Percentiles rank a stretch among this genome's conserved stretches.
Conservation (phyloP, 2,113 vertebrate species). For the Notarius quadriscutis region DNA sequence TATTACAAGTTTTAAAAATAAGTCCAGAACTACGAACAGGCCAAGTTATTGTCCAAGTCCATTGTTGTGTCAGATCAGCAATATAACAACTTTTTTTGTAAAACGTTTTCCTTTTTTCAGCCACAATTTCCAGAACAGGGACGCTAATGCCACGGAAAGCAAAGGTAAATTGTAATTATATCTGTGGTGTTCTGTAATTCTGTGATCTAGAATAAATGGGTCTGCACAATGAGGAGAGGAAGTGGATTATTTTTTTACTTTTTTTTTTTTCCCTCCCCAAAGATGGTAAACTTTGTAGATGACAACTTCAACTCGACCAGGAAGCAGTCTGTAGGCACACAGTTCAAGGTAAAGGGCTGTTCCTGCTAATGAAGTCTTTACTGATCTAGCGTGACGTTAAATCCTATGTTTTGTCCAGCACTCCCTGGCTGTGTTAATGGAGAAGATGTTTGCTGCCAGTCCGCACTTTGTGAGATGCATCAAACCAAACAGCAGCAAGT, state of each 20-base stretch:
- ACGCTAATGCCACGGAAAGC: conserved; percentile 74
- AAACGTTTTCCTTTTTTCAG: conserved; percentile 55
- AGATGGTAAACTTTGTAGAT: conserved; percentile 41
- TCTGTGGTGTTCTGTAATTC: not conserved
- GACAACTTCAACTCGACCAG: conserved; percentile 74
- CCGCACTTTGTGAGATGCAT: conserved; percentile 78
- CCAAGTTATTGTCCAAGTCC: not conserved
- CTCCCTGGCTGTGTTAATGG: conserved; percentile 76
- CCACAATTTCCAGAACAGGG: conserved; percentile 74
- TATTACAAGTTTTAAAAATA: not conserved
- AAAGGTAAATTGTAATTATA: conserved; percentile 62
- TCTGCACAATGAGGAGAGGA: not conserved
- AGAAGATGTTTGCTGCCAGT: conserved; percentile 74
- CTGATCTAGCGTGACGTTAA: too few relatives aligned
- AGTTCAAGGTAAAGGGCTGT: conserved; percentile 71
- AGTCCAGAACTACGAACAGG: not conserved
- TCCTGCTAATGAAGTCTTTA: not conserved
- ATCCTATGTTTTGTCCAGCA: conserved; percentile 60
- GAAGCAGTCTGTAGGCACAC: conserved; percentile 76
- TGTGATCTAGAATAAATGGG: not conserved
- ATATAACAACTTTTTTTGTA: not conserved
- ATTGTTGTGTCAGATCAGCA: not conserved
- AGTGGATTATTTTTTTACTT: not conserved
- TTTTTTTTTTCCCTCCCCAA: not conserved
- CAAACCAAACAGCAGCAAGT: conserved; percentile 74